Base-by-base conservation (phyloP, 2,888 invertebrate genomes). In the Lasioglossum figueresi region DNA sequence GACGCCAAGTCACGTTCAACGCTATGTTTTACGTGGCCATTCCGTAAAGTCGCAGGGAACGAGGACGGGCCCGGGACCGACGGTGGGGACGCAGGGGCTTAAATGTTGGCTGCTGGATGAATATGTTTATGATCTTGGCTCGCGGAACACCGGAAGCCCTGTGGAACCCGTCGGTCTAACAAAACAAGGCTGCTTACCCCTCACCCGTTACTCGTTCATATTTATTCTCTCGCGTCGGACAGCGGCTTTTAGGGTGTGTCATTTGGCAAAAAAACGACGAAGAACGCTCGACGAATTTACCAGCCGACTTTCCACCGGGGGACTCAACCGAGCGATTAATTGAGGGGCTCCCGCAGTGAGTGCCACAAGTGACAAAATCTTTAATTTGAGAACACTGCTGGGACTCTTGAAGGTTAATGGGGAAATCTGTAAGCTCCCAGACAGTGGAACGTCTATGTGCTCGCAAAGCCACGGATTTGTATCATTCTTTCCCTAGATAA, bases 41-140 rank as follows among this genome's bases (percentile, higher is more conserved):
- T 84, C 14, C 73, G 45, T 16, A 34, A 66, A 81, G 75, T 76
- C 56, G 48, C 76, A 16, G 45, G 43, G 66, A 78, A 80, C 48
- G 77, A 79, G 19, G 75, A 72, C 10, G 4, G 63, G 16, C 63
- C 16, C 59, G 59, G 59, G 59, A 23, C n/a, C 56, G 16, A 5
- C 6, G n/a, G 31, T 4, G 27, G 56, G 43, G 79, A 43, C 43
- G 6, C 31, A 19, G 12, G 56, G 40, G 82, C 40, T 79, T 82
- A 80, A 82, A 80, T 48, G 82, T 45, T 66, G 73, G 63, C 76
- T 79, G 27, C 52, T 45, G 79, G 71, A 85, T 70, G 85, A 87
- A 87, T 87, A 87, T 87, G 83, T 87, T 80, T 85, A 87, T 80
- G 86, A 87, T 80, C 76, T 87, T 82, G 86, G 79, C 85, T 85